Evolutionary conservation across 2,888 invertebrate genomes (phyloP).

Genomic region (Melieria crassipennis): DNA sequence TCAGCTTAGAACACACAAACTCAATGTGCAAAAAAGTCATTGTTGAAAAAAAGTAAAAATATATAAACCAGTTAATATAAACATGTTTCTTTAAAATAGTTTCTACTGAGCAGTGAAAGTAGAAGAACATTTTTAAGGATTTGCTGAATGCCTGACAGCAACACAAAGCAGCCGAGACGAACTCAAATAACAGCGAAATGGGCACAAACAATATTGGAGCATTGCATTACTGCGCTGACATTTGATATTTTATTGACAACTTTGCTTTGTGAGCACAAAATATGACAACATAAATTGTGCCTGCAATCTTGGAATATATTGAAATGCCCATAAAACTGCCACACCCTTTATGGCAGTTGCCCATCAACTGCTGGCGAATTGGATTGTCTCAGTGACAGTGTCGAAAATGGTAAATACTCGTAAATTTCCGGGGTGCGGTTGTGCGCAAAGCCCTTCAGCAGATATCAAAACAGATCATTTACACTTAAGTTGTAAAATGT

Average conservation of each 20-base stretch:
- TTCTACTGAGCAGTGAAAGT: too few species aligned
- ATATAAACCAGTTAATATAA: too few species aligned
- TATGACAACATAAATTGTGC: conserved; percentile 25
- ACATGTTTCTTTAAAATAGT: too few species aligned
- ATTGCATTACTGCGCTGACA: conserved; percentile 20
- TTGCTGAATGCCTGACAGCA: too few species aligned
- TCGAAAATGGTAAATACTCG: conserved; percentile 21
- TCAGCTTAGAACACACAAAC: neutral
- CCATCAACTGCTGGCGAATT: neutral
- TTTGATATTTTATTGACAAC: conserved; percentile 32
- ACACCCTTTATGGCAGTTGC: conserved; percentile 7
- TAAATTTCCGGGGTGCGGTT: conserved; percentile 14
- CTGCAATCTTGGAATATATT: conserved; percentile 8
- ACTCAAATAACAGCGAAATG: too few species aligned
- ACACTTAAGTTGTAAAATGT: too few species aligned
- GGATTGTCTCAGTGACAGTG: conserved; percentile 25
- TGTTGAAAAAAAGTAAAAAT: too few species aligned
- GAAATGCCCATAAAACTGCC: conserved; percentile 13
- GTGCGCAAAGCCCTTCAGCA: too few species aligned
- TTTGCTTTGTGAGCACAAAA: conserved; percentile 13
- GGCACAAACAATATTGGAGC: neutral
- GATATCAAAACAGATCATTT: too few species aligned
- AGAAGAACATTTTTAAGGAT: too few species aligned
- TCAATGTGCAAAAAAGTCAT: too few species aligned
- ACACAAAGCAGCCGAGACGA: too few species aligned